These are phyloP conservation scores for Chrysemys picta DNA, from an alignment of 2,113 vertebrate species.

Conservation along the genomic window DNA sequence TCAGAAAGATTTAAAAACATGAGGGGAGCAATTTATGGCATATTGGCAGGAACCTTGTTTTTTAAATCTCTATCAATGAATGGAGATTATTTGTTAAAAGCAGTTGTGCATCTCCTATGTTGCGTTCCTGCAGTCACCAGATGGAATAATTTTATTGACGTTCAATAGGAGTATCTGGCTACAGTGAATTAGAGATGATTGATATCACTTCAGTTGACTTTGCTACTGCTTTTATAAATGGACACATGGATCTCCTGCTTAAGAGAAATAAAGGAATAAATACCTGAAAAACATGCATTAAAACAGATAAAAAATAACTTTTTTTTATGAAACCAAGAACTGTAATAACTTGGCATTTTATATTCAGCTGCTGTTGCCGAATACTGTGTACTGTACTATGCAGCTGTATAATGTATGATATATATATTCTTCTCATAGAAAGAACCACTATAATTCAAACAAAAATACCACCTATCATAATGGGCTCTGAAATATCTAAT, in stretches of 20 bases:
- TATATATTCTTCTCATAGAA: background rate
- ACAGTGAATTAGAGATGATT: background rate
- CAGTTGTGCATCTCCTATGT: rapidly evolving
- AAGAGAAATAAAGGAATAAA: background rate
- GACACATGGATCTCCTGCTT: rapidly evolving
- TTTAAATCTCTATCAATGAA: background rate
- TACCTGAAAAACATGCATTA: background rate
- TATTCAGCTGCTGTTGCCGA: background rate
- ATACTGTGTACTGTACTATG: background rate
- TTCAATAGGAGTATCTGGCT: background rate
- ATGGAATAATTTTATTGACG: background rate
- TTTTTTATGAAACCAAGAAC: background rate
- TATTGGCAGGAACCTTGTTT: background rate
- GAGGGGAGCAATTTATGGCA: background rate
- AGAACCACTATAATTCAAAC: background rate
- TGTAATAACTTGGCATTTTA: background rate
- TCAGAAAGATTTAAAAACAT: background rate
- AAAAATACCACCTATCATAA: background rate
- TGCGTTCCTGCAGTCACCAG: background rate
- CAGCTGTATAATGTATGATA: background rate
- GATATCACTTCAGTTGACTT: background rate
- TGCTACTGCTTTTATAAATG: background rate
- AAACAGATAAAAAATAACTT: background rate
- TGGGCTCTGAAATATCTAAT: background rate
- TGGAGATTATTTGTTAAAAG: background rate